phyloP scores from a whole-genome alignment of 2,888 invertebrate genomes.

The Drosophila bunnanda region DNA sequence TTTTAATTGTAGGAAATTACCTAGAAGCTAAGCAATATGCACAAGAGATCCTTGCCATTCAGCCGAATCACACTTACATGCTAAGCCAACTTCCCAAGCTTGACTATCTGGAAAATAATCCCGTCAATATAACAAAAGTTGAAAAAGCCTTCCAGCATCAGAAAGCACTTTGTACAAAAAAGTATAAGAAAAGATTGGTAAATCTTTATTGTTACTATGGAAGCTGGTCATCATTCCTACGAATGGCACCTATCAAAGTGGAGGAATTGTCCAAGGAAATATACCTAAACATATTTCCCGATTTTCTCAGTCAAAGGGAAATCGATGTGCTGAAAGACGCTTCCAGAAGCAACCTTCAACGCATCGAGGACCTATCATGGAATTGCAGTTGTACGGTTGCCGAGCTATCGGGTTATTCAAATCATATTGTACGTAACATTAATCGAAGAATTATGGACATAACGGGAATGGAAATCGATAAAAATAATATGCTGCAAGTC shows the following conservation, averaged over 20 bases:
- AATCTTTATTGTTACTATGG: conserved; percentile 10
- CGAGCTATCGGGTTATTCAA: neutral
- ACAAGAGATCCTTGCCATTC: neutral
- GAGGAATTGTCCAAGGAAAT: conserved; percentile 1
- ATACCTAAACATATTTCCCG: neutral
- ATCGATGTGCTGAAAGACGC: conserved; percentile 14
- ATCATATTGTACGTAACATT: conserved; percentile 8
- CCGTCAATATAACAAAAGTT: neutral
- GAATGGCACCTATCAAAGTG: conserved; percentile 17
- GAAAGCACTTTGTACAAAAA: conserved; percentile 3
- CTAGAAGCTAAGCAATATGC: conserved; percentile 7
- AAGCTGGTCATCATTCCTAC: conserved; percentile 8
- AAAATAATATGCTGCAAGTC: conserved; percentile 12
- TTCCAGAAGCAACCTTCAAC: conserved; percentile 4
- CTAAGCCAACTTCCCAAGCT: conserved; percentile 8
- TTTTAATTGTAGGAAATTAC: conserved; percentile 16
- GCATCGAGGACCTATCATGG: neutral
- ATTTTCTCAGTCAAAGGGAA: conserved; percentile 12
- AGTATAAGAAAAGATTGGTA: neutral
- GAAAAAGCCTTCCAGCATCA: neutral
- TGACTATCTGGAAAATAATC: neutral
- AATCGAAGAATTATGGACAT: conserved; percentile 18
- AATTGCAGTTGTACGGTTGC: conserved; percentile 19
- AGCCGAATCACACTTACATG: conserved; percentile 22
- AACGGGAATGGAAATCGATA: conserved; percentile 4